Percentiles rank a stretch among this genome's conserved stretches.
Evolutionary conservation across 2,113 vertebrate species (phyloP).

Genomic region (Cathartes aura): DNA sequence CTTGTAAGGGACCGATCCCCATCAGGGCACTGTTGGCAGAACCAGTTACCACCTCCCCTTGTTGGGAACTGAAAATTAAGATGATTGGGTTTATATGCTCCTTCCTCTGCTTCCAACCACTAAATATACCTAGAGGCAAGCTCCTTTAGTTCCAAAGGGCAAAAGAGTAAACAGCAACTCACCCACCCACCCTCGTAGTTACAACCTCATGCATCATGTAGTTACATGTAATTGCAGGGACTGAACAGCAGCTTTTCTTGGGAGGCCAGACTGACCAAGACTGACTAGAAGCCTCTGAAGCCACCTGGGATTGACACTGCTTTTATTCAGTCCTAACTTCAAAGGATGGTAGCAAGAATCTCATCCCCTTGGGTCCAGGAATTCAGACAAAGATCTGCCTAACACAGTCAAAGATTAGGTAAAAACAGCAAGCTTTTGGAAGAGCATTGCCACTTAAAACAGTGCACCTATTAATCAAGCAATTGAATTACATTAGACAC

Average conservation of each 20-base stretch:
- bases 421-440: background rate
- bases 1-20: background rate
- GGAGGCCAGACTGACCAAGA: background rate
- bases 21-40: background rate
- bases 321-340: background rate
- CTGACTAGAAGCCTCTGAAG: background rate
- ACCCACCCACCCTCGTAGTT: background rate
- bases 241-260: background rate
- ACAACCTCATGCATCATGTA: background rate
- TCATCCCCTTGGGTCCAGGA: background rate
- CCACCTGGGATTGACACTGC: background rate
- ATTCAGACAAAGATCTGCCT: background rate
- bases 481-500: background rate
- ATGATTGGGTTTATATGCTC: accelerated
- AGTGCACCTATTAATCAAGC: accelerated
- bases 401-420: background rate
- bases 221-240: background rate
- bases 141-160: background rate
- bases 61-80: background rate
- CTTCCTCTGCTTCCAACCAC: background rate
- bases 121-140: background rate
- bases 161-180: background rate
- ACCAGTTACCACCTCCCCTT: background rate
- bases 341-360: background rate
- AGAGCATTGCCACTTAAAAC: background rate